Base-by-base conservation (phyloP, 2,888 invertebrate species). In the Empis stercorea region DNA sequence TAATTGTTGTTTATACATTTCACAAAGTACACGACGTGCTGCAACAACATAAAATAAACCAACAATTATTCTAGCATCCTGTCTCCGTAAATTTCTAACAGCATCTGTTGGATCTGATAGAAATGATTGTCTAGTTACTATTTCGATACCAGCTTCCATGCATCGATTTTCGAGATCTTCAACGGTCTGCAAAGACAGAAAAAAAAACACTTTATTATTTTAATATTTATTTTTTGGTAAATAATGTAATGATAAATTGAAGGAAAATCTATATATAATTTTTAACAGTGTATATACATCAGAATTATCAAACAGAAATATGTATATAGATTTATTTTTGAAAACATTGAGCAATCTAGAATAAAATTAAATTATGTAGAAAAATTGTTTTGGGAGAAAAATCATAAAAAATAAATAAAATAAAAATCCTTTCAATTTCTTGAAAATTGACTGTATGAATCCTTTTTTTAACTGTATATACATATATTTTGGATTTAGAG, bases 31-130 rank as follows among this genome's bases (percentile, higher is more conserved):
- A 44, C 91, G 76, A 46, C 97, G 75, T 1, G 99, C 99, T 39
- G 95, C 95, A 9, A 93, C 94, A 49, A 96, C 97, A 72, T 99
- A 99, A 74, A 97, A 99, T 46, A 99, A 76, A 1, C 97, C 99
- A 23, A 99, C 93, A 56, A 99, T 94, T 56, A 99, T 94, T 53
- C 99, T 76, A 4, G 97, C 96, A 70, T 99, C 97, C 68, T 96
- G 96, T 43, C 95, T 78, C 52, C 92, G 76, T 39, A 99, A 74
- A 71, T 96, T 97, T 54, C 91, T 78, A 42, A 97, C 95, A 14
- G 96, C 96, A 68, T 96, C 96, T 9, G 86, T 83, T 4, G 97
- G 97, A 72, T 99, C 96, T 45, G 93, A 93, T 48, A 96, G 78
- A 68, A 99, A 99, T 59, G 93, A 94, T 71, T 97, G 96, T 51